These are phyloP conservation scores for Neostethus bicornis DNA, from an alignment of 2,797 vertebrate species.

Conservation along the genomic window DNA sequence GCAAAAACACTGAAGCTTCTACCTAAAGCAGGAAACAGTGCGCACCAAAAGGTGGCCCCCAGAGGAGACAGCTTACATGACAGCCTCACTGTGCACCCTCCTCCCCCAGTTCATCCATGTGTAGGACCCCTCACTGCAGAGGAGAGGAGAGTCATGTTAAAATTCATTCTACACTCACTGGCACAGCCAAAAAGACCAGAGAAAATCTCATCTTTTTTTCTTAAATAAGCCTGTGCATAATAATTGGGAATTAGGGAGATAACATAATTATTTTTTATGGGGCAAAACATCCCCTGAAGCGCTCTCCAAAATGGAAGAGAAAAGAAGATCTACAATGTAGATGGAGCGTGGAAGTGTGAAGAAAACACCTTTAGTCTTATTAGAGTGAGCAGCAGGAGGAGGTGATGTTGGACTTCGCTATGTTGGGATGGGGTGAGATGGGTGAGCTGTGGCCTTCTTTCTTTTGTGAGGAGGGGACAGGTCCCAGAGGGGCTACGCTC, in stretches of 20 bases:
- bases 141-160: slow-evolving; percentile 60
- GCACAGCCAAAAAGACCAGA: slow-evolving; percentile 40
- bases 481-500: slow-evolving; percentile 71
- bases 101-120: slow-evolving; percentile 73
- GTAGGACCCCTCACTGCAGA: slow-evolving; percentile 67
- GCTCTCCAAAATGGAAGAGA: slow-evolving; percentile 75
- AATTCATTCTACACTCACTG: slow-evolving; percentile 54
- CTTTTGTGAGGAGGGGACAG: slow-evolving; percentile 72
- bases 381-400: slow-evolving; percentile 32
- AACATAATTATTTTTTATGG: slow-evolving; percentile 86
- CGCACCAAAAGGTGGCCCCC: slow-evolving; percentile 70
- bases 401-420: slow-evolving; percentile 36
- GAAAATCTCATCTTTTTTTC: slow-evolving; percentile 77
- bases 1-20: slow-evolving; percentile 63
- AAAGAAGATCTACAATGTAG: slow-evolving; percentile 76
- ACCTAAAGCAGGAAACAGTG: slow-evolving; percentile 79
- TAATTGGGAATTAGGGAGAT: slow-evolving; percentile 85
- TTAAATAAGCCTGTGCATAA: slow-evolving; percentile 84
- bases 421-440: slow-evolving; percentile 27
- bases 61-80: slow-evolving; percentile 75
- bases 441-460: slow-evolving; percentile 70
- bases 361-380: slow-evolving; percentile 48
- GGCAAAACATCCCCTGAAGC: slow-evolving; percentile 84
- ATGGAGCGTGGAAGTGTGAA: slow-evolving; percentile 54
- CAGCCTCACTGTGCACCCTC: slow-evolving; percentile 68